Evolutionary conservation across 2,797 vertebrate genomes (phyloP).

Genomic region (Pipistrellus kuhlii): DNA sequence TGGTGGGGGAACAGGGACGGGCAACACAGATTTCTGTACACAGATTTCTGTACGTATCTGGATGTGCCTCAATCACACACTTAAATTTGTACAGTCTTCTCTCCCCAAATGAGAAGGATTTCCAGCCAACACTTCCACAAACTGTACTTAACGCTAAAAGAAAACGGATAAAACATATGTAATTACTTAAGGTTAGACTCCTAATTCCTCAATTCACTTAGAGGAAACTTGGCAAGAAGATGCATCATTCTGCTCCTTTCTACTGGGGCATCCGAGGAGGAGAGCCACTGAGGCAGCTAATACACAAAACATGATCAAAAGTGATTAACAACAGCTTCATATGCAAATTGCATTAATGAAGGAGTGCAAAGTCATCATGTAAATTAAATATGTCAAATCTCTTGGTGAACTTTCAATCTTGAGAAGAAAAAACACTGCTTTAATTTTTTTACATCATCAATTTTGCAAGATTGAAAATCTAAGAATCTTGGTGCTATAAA

Average conservation of each 20-base stretch:
- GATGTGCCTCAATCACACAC: slow-evolving; percentile 66
- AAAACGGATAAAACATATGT: slow-evolving; percentile 92
- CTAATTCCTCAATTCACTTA: slow-evolving; percentile 93
- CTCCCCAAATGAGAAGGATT: slow-evolving; percentile 89
- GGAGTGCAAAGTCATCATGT: slow-evolving; percentile 98
- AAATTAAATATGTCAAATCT: slow-evolving; percentile 99
- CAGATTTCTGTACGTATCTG: slow-evolving; percentile 64
- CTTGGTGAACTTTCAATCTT: slow-evolving; percentile 97
- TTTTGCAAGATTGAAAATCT: slow-evolving; percentile 91
- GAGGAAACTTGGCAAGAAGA: slow-evolving; percentile 92
- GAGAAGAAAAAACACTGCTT: slow-evolving; percentile 92
- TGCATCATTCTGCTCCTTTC: slow-evolving; percentile 91
- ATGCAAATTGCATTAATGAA: slow-evolving; percentile 98
- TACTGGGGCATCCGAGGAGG: slow-evolving; percentile 90
- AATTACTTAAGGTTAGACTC: slow-evolving; percentile 93
- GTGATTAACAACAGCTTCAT: slow-evolving; percentile 95
- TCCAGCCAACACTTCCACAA: slow-evolving; percentile 89
- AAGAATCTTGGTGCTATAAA: slow-evolving; percentile 93
- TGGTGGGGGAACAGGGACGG: background rate
- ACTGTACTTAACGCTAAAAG: slow-evolving; percentile 92
- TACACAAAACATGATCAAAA: slow-evolving; percentile 95
- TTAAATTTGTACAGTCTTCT: slow-evolving; percentile 86
- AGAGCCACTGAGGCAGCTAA: slow-evolving; percentile 93
- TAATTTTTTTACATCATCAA: slow-evolving; percentile 95
- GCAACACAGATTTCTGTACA: slow-evolving; percentile 59